A percentile compares a stretch with the other conserved stretches of the same genome.
Conservation (phyloP, 2,888 invertebrate species). For the Dryadula phaetusa region DNA sequence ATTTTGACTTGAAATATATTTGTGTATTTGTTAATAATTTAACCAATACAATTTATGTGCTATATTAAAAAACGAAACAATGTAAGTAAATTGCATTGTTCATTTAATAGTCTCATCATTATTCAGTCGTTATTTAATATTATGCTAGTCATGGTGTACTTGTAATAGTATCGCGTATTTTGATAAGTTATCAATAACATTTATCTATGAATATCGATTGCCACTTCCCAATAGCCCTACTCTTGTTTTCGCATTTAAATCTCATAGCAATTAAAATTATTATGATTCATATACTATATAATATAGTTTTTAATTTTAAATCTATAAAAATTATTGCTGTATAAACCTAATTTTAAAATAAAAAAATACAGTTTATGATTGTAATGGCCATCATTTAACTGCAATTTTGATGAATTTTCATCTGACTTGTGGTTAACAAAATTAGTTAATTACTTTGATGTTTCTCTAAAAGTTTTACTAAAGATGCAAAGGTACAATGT, state of each 20-base stretch:
- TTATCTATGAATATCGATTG: conserved; percentile 61
- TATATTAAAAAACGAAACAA: no score
- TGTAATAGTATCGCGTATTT: conserved; percentile 25
- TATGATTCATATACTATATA: background rate
- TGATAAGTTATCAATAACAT: conserved; percentile 39
- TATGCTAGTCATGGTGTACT: conserved; percentile 15
- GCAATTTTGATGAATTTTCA: conserved; percentile 4
- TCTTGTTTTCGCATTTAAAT: conserved; percentile 13
- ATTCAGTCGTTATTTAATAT: background rate
- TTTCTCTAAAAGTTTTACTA: background rate
- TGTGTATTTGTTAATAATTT: no score
- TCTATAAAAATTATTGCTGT: background rate
- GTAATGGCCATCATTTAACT: background rate
- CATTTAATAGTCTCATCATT: background rate
- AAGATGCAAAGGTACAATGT: background rate
- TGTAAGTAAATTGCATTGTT: no score
- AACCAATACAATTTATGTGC: no score
- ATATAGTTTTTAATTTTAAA: background rate
- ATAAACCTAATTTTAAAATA: background rate
- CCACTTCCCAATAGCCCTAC: conserved; percentile 39
- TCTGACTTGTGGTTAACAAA: background rate
- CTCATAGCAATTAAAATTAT: background rate
- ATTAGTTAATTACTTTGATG: conserved; percentile 1
- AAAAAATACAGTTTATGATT: background rate
- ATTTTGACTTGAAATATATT: no score